Base-by-base conservation (phyloP, 2,888 invertebrate species). In the Conops quadrifasciatus region DNA sequence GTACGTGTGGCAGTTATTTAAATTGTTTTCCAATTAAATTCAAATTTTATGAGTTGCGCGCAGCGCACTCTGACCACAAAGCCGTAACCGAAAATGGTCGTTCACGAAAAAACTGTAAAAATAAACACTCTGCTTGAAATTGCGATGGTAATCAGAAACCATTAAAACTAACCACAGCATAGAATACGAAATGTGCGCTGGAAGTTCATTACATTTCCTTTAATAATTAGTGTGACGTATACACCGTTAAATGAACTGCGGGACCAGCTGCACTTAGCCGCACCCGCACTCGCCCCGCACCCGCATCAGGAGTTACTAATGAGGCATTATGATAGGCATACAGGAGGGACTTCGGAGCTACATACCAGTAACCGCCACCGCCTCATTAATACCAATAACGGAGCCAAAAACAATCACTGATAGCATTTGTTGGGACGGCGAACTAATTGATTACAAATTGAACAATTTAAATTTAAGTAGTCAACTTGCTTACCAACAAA, bases 361-460 rank as follows among this genome's bases (percentile, higher is more conserved):
- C 36, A 36, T 36, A n/a, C n/a, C 19, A 53, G 2, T 21, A 21
- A 53, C 49, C 7, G 49, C 49, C 19, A 49, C 7, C n/a, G 26
- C n/a, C 15, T 49, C 49, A 49, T 11, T 19, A 49, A 19, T n/a
- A 28, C 26, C 59, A 3, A 28, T 24, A 26, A 26, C 47, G 45
- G 15, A 19, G 16, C 43, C 63, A 47, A 43, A 15, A 11, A 36
- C 45, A 47, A 21, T 45, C 24, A 2, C 19, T 63, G 45, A 63
- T 47, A 26, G 36, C 56, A 58, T 67, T 67, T 67, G 45, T 24
- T 67, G 45, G 43, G 28, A 47, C 51, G 36, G 21, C 56, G 30
- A 49, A 30, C 62, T 68, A 68, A 68, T 68, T 68, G 68, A 68
- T 68, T 68, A 68, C 68, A 68, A 68, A 68, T 62, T 68, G 68